These are phyloP conservation scores for Pandion haliaetus DNA, from an alignment of 2,113 vertebrate genomes.

Conservation along the genomic window DNA sequence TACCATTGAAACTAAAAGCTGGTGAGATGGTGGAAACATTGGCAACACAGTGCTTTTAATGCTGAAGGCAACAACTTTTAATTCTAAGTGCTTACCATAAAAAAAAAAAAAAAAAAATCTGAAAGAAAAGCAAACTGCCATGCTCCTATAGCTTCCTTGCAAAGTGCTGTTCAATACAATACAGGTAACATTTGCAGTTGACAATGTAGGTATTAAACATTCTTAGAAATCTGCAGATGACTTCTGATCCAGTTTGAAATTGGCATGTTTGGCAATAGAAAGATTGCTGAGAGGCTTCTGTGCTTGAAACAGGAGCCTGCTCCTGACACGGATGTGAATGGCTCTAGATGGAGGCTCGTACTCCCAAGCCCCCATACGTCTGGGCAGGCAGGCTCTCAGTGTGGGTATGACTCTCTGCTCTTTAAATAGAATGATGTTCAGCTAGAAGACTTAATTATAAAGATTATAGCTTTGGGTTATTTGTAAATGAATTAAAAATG, in stretches of 20 bases:
- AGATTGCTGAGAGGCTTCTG: not conserved
- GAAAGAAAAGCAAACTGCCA: not conserved
- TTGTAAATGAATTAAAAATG: not conserved
- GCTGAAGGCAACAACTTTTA: not conserved
- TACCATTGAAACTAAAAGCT: not conserved
- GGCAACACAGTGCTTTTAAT: not conserved
- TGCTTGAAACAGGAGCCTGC: not conserved
- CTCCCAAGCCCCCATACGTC: fast-evolving
- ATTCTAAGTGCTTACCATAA: not conserved
- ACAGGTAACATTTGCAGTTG: not conserved
- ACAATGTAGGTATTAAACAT: not conserved
- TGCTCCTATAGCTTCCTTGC: not conserved
- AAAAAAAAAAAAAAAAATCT: not conserved
- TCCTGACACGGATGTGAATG: not conserved
- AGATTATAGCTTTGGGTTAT: not conserved
- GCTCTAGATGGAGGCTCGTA: not conserved
- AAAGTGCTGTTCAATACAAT: not conserved
- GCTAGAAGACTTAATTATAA: not conserved
- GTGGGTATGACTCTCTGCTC: not conserved
- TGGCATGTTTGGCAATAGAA: not conserved
- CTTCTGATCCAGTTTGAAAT: not conserved
- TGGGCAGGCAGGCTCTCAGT: not conserved
- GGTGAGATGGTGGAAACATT: not conserved
- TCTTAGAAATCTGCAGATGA: not conserved
- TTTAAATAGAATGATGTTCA: not conserved